Evolutionary conservation across 2,113 vertebrate species (phyloP), one percentile per base, ranked within the genome.

Genomic region (Cairina moschata): DNA sequence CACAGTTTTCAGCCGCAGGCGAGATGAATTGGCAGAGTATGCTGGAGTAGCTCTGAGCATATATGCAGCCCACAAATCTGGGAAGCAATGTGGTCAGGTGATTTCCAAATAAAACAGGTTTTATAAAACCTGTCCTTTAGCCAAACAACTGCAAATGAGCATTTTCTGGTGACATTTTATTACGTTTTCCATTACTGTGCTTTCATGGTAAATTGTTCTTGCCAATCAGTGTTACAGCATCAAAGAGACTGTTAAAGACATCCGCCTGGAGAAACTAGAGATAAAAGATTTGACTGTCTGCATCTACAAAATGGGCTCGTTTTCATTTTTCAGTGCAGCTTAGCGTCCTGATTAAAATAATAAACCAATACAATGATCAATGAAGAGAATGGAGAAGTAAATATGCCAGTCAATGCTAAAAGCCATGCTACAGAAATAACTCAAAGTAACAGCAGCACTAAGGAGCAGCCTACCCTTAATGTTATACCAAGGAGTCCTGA

Each of bases 121-220:
- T 97, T 98, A 98, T 98, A 95, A 98, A 97, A 97, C 85, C 95
- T 93, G 97, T 98, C 97, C 97, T 97, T 98, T 97, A 97, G 74
- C 96, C 97, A 96, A 97, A 97, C 92, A 97, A 96, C 62, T 96
- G 82, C 80, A 94, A 94, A 88, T 91, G 94, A 98, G 90, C 68
- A 93, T 86, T 66, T 55, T 84, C 75, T 52, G 86, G 84, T 97
- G 95, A 97, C 91, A 96, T 96, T 97, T 97, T 96, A 97, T 97
- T 96, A 96, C 63, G 90, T 97, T 96, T 91, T 22, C 62, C 91
- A 95, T 97, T 97, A 97, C 97, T 97, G 97, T 97, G 94, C 72
- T 92, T 97, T 86, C 94, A 91, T 83, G 93, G 93, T 88, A 96
- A 97, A 98, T 71, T 96, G 91, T 91, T 95, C 85, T 93, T 8